Evolutionary conservation across 1,140 invertebrate genomes (phyloP).

Genomic region (Pararge aegeria): DNA sequence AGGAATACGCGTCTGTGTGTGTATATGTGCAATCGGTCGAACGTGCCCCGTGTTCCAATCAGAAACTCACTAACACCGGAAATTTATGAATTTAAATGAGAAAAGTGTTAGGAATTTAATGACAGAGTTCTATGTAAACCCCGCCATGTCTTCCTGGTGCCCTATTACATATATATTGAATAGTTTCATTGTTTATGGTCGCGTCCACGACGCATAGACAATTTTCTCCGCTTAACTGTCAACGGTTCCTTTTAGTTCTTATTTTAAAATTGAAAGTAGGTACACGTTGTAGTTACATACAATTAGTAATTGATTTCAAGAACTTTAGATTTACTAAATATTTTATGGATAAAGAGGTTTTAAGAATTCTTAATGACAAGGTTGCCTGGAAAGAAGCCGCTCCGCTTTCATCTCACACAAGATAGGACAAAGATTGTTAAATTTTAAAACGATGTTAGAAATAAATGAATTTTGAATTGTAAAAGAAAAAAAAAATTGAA

Average conservation of each 20-base stretch:
- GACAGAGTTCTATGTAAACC: conserved; percentile 67
- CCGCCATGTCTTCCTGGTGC: conserved; percentile 67
- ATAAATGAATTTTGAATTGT: too few relatives aligned
- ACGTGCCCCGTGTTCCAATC: conserved; percentile 59
- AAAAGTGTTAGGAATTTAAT: conserved; percentile 78
- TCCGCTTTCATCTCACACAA: too few relatives aligned
- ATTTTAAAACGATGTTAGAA: too few relatives aligned
- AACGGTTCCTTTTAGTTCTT: conserved; percentile 23
- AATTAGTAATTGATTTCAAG: too few relatives aligned
- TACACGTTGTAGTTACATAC: too few relatives aligned
- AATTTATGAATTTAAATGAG: conserved; percentile 79
- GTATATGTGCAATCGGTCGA: conserved; percentile 64
- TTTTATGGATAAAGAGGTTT: too few relatives aligned
- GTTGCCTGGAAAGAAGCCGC: too few relatives aligned
- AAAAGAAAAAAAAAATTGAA: too few relatives aligned
- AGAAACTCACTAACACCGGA: conserved; percentile 66
- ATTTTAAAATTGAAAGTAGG: not conserved
- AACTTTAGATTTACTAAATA: too few relatives aligned
- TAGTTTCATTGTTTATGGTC: conserved; percentile 62
- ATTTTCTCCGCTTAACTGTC: conserved; percentile 31
- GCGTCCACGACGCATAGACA: conserved; percentile 34
- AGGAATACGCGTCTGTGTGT: conserved; percentile 47
- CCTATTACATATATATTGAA: conserved; percentile 65
- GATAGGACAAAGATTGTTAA: too few relatives aligned
- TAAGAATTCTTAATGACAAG: too few relatives aligned